Evolutionary conservation across 2,113 vertebrate species (phyloP).

Genomic region (Pycnonotus jocosus): DNA sequence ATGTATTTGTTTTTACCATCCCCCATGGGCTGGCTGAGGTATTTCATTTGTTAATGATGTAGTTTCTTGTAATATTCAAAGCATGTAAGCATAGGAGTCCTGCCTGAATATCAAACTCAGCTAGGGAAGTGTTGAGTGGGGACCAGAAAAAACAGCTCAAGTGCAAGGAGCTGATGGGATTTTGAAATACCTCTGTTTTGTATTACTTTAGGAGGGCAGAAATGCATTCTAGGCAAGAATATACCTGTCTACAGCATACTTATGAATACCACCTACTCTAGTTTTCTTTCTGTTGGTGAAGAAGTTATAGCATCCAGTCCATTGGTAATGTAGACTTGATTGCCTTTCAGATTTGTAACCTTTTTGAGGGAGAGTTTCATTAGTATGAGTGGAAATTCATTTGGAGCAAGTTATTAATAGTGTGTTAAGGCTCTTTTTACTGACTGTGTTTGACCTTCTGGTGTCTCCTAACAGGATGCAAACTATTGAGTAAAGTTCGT

Average conservation of each 20-base stretch:
- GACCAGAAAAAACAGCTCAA: not conserved
- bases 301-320: not conserved
- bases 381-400: not conserved
- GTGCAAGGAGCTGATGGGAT: not conserved
- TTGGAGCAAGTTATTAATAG: not conserved
- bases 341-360: not conserved
- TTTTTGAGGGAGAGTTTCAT: not conserved
- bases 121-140: not conserved
- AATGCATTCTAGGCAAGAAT: not conserved
- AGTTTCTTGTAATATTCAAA: not conserved
- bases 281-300: not conserved
- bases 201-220: not conserved
- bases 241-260: not conserved
- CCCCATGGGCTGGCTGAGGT: not conserved
- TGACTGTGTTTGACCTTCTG: not conserved
- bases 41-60: not conserved
- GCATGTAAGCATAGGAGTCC: not conserved
- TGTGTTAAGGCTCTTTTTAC: not conserved
- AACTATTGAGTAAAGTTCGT: not conserved
- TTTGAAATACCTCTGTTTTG: not conserved
- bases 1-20: not conserved
- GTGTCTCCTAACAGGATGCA: not conserved
- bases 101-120: not conserved
- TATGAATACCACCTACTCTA: not conserved
- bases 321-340: not conserved